Percentiles rank a stretch among this genome's conserved stretches.
These are phyloP conservation scores for Enteromius fasciolatus DNA, from an alignment of 2,797 vertebrate genomes.

Conservation along the genomic window DNA sequence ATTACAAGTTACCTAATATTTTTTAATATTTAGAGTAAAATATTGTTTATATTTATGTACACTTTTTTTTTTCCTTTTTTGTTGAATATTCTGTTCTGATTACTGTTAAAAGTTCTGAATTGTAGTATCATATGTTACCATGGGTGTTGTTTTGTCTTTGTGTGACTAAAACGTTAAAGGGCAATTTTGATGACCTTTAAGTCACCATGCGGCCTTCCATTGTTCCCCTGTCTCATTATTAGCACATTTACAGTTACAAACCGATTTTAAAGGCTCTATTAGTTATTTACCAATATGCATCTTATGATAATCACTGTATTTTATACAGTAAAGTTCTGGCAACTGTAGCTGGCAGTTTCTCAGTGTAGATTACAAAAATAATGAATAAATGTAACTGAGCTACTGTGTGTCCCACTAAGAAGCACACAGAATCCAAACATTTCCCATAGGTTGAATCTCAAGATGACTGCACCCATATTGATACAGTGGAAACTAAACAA, in stretches of 20 bases:
- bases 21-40: too few relatives aligned
- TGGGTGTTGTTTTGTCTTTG: not conserved
- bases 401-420: not conserved
- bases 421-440: not conserved
- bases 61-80: not conserved
- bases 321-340: not conserved
- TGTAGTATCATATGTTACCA: not conserved
- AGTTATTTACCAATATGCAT: not conserved
- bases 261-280: not conserved
- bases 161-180: not conserved
- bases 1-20: not conserved
- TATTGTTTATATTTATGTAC: not conserved
- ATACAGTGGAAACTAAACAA: not conserved
- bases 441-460: not conserved
- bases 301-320: not conserved
- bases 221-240: not conserved
- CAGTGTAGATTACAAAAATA: not conserved
- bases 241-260: not conserved
- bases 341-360: not conserved
- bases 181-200: not conserved
- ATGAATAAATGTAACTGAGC: not conserved
- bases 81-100: not conserved
- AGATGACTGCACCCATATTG: conserved; percentile 11
- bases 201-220: not conserved
- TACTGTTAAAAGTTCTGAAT: not conserved